Base-by-base conservation (phyloP, 2,113 vertebrate genomes). In the Perognathus longimembris region DNA sequence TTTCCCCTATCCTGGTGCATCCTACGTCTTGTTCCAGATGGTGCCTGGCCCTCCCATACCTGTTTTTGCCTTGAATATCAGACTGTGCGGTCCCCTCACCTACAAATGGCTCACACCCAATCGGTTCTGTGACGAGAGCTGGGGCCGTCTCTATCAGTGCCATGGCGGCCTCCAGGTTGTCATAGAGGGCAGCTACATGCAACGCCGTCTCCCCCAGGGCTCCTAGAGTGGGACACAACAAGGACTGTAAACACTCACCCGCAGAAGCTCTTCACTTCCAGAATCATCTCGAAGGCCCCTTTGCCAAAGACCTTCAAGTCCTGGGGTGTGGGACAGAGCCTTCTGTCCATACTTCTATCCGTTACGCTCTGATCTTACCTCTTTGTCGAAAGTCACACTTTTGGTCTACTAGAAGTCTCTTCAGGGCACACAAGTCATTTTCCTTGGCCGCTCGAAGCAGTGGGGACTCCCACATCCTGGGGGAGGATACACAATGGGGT, bases 201-300 rank as follows among this genome's bases (percentile, higher is more conserved):
- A 99, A 98, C 0, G 98, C 99, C 0, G 99, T 99, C 96, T 99
- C 99, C 36, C 99, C 99, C 7, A 99, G 95, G 7, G 98, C 98
- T 2, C 93, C 95, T 97, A 61, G 22, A 74, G 32, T 1, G 26
- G 97, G 97, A 7, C 97, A 98, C 54, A 97, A 98, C 61, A 66
- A 63, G 50, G 11, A 96, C 92, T 8, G 98, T 96, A 97, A 97
- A 97, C 75, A 97, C 86, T 75, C 96, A 90, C 85, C 97, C 64
- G 93, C 95, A 98, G 96, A 74, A 94, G 97, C 17, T n/a, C 67
- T 36, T 18, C 63, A 30, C 15, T 61, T n/a, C 18, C 66, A 73
- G 59, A 45, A 40, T 36, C 3, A 42, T 3, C 28, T 18, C 38
- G 24, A 40, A 22, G 1, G 0, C 14, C 18, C 63, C 9, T 21